phyloP scores from a whole-genome alignment of 1,140 invertebrate species.

The Linepithema humile region DNA sequence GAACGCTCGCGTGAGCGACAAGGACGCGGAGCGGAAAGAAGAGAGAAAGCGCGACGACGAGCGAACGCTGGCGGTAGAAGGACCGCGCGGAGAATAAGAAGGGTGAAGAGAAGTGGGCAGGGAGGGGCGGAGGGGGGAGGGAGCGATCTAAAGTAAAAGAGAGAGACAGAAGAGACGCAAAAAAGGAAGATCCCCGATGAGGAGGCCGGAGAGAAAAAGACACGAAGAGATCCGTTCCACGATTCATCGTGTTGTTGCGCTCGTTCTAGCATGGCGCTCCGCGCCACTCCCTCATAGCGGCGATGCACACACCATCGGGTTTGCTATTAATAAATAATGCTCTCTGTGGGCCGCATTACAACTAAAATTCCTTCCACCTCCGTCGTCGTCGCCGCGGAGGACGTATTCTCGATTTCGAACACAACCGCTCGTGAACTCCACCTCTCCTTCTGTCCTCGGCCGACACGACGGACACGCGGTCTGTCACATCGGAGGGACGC shows the following conservation, averaged over 20 bases:
- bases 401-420: conserved; percentile 45
- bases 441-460: neutral
- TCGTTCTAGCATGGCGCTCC: conserved; percentile 67
- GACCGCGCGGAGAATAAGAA: conserved; percentile 8
- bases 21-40: conserved; percentile 65
- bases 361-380: conserved; percentile 57
- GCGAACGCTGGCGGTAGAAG: conserved; percentile 45
- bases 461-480: conserved; percentile 31
- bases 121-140: neutral
- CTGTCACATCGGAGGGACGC: conserved; percentile 30
- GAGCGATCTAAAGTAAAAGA: conserved; percentile 15
- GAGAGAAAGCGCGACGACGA: conserved; percentile 48
- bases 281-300: conserved; percentile 65
- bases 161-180: conserved; percentile 38
- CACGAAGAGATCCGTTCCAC: conserved; percentile 67
- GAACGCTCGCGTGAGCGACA: conserved; percentile 66
- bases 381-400: neutral
- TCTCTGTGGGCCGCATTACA: conserved; percentile 67
- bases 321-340: conserved; percentile 74
- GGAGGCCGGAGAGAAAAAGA: conserved; percentile 8
- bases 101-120: conserved; percentile 10
- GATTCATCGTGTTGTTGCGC: conserved; percentile 70
- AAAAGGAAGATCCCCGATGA: conserved; percentile 35
- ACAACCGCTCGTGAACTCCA: conserved; percentile 38
- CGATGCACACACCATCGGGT: conserved; percentile 36